Evolutionary conservation across 2,888 invertebrate species (phyloP).

Genomic region (Melinaea marsaeus): DNA sequence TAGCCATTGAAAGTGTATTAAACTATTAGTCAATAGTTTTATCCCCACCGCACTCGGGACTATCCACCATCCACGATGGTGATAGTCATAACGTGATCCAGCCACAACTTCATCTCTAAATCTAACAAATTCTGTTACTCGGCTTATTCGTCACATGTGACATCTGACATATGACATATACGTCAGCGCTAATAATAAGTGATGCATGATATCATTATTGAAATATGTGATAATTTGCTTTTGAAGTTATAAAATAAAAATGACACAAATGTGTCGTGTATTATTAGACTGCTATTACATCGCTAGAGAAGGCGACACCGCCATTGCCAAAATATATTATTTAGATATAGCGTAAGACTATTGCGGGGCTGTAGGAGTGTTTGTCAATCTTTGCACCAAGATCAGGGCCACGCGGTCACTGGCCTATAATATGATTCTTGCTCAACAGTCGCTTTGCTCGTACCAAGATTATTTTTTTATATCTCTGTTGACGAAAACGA

Average conservation of each 20-base stretch:
- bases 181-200: no score
- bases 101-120: background rate
- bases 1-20: constrained; percentile 63
- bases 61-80: constrained; percentile 14
- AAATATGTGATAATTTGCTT: no score
- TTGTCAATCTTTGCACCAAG: constrained; percentile 51
- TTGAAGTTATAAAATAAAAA: no score
- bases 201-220: no score
- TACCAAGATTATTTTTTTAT: constrained; percentile 54
- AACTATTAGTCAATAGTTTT: constrained; percentile 64
- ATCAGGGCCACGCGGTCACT: constrained; percentile 70
- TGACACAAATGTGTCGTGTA: no score
- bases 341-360: no score
- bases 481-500: constrained; percentile 51
- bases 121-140: no score
- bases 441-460: constrained; percentile 51
- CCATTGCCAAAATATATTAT: no score
- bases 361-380: background rate
- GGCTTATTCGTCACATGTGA: no score
- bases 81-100: background rate
- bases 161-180: no score
- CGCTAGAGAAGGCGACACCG: no score
- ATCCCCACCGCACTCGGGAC: constrained; percentile 36
- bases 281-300: no score
- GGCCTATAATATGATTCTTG: constrained; percentile 47